Conservation (phyloP, 2,888 invertebrate genomes). For the Drosophila mulleri region DNA sequence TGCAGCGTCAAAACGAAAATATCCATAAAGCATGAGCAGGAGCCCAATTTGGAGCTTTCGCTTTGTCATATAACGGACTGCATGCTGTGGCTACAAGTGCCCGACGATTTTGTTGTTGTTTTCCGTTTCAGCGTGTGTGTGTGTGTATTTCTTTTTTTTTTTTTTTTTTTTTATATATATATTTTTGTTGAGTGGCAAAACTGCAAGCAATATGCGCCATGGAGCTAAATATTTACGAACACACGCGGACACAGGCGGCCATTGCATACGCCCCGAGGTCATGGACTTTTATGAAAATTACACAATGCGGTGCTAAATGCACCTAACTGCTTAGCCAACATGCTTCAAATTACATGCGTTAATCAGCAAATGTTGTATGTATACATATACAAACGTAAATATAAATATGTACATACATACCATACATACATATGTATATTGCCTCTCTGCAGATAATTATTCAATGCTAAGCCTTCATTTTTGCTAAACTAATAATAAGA, state of each 20-base stretch:
- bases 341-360: slow-evolving; percentile 64
- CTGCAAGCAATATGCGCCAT: slow-evolving; percentile 40
- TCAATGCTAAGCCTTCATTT: neutral
- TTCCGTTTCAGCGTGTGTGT: neutral
- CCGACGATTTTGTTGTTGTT: slow-evolving; percentile 37
- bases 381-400: neutral
- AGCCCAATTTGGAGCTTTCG: slow-evolving; percentile 73
- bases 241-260: slow-evolving; percentile 23
- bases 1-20: slow-evolving; percentile 68
- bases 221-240: slow-evolving; percentile 63
- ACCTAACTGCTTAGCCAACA: slow-evolving; percentile 51
- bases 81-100: slow-evolving; percentile 78
- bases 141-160: neutral
- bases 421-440: no score
- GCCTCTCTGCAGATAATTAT: neutral
- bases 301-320: slow-evolving; percentile 36
- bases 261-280: slow-evolving; percentile 2
- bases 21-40: slow-evolving; percentile 78
- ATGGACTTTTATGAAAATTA: slow-evolving; percentile 59
- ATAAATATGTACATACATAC: no score
- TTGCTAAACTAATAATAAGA: neutral
- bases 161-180: no score
- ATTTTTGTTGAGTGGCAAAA: slow-evolving; percentile 43
- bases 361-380: slow-evolving; percentile 34
- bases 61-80: slow-evolving; percentile 52